Conservation (phyloP, 2,888 invertebrate species). For the Conomelus anceps region DNA sequence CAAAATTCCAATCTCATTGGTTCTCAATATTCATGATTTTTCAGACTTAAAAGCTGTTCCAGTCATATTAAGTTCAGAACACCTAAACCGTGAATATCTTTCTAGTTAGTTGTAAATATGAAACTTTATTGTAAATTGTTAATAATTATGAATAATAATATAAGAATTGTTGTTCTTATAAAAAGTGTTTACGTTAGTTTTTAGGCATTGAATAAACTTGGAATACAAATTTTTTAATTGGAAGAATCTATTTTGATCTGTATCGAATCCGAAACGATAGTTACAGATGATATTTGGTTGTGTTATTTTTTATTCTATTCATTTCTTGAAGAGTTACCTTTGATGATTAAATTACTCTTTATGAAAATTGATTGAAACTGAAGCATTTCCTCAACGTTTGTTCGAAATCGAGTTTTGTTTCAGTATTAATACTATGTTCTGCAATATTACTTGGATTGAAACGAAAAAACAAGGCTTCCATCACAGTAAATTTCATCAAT, state of each 20-base stretch:
- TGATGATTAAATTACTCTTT: not conserved
- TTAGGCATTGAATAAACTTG: not conserved
- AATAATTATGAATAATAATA: not conserved
- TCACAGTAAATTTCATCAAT: not conserved
- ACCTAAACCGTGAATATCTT: no score
- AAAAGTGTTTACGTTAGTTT: not conserved
- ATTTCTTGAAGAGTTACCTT: not conserved
- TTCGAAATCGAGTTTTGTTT: not conserved
- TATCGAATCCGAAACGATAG: not conserved
- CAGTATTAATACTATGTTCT: not conserved
- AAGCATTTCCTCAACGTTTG: not conserved
- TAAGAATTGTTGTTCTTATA: not conserved
- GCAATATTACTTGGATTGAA: not conserved
- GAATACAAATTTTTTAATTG: not conserved
- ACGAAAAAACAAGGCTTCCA: not conserved
- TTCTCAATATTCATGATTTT: not conserved
- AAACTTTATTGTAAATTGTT: not conserved
- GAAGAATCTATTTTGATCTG: not conserved
- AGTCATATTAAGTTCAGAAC: not conserved
- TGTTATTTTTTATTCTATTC: not conserved
- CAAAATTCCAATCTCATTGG: not conserved
- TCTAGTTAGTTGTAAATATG: not conserved
- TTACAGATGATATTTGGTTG: no score
- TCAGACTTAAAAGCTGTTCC: not conserved
- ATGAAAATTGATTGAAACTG: not conserved